A percentile compares a stretch with the other conserved stretches of the same genome.
Evolutionary conservation across 2,888 invertebrate genomes (phyloP).

Genomic region (Junonia oenone): DNA sequence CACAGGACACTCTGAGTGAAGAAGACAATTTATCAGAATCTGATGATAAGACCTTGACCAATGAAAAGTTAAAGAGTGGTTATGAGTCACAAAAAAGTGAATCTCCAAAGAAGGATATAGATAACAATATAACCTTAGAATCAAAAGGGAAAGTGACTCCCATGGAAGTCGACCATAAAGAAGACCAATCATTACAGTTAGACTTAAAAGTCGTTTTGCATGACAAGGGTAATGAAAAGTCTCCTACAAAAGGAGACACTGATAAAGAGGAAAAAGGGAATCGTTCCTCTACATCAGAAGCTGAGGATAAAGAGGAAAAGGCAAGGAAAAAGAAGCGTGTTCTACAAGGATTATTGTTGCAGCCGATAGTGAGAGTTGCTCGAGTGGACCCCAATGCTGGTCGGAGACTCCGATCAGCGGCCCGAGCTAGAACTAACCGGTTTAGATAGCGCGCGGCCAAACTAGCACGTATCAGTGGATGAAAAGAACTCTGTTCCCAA

Average conservation of each 20-base stretch:
- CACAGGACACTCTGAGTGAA: slow-evolving; percentile 53
- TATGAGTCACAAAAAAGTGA: slow-evolving; percentile 20
- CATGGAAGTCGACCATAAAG: slow-evolving; percentile 35
- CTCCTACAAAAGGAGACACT: slow-evolving; percentile 31
- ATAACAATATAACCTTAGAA: slow-evolving; percentile 15
- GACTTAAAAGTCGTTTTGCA: slow-evolving; percentile 46
- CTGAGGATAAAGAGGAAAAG: slow-evolving; percentile 47
- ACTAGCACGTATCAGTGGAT: slow-evolving; percentile 25
- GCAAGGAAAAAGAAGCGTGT: slow-evolving; percentile 50
- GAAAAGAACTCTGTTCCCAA: not conserved
- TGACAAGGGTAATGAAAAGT: slow-evolving; percentile 32
- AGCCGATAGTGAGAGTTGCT: slow-evolving; percentile 84
- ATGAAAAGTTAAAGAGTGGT: slow-evolving; percentile 32
- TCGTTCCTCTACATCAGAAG: slow-evolving; percentile 44
- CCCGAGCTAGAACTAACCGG: slow-evolving; percentile 35
- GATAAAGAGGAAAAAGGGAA: slow-evolving; percentile 41
- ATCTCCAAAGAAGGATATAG: slow-evolving; percentile 19
- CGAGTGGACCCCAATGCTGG: slow-evolving; percentile 74
- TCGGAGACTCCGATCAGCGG: slow-evolving; percentile 57
- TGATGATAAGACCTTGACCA: slow-evolving; percentile 39
- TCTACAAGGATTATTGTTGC: slow-evolving; percentile 67
- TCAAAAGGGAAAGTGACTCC: slow-evolving; percentile 27
- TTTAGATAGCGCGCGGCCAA: slow-evolving; percentile 47
- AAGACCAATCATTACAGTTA: slow-evolving; percentile 37
- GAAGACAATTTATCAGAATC: slow-evolving; percentile 49